Base-by-base conservation (phyloP, 2,888 invertebrate genomes). In the Pediacus dermestoides region DNA sequence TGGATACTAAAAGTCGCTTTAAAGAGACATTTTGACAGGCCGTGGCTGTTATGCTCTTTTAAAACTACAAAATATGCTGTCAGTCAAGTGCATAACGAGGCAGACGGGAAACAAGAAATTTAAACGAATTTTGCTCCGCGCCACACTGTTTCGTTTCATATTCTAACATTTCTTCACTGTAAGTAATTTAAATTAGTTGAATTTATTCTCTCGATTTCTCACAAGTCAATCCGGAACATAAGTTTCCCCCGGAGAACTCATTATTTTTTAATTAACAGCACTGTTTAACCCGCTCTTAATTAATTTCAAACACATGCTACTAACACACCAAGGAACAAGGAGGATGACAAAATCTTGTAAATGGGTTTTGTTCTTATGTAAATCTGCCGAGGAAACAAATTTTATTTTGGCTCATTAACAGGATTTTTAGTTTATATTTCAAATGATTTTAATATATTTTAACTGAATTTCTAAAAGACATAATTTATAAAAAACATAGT, bases 231-330 rank as follows among this genome's bases (percentile, higher is more conserved):
- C 34, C 25, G 16, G 37, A 32, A 31, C n/a, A 12, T 27, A 30
- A 34, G 27, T 34, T 45, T 27, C 33, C 33, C 32, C 18, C 15
- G 18, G 44, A 37, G 39, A 39, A 41, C 50, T 57, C 50, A 53
- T 56, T 56, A 56, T 56, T 54, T 53, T 52, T 56, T 56, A 55
- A 56, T 55, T 57, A 53, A 51, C 50, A 48, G 39, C 45, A 38
- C 40, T 39, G 48, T 51, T 49, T 52, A 52, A 50, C 52, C 44
- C 45, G 48, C 34, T 46, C 50, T 51, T 55, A 53, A 55, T 55
- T 55, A 53, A 51, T 48, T 44, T 37, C 42, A 48, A 53, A 53
- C 55, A 45, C 41, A 37, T 44, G 47, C 30, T 13, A 6, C 6
- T n/a, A 18, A 18, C n/a, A 18, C 6, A n/a, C 21, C 7, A 12